phyloP scores from a whole-genome alignment of 2,797 vertebrate genomes.

The Rhinophrynus dorsalis region DNA sequence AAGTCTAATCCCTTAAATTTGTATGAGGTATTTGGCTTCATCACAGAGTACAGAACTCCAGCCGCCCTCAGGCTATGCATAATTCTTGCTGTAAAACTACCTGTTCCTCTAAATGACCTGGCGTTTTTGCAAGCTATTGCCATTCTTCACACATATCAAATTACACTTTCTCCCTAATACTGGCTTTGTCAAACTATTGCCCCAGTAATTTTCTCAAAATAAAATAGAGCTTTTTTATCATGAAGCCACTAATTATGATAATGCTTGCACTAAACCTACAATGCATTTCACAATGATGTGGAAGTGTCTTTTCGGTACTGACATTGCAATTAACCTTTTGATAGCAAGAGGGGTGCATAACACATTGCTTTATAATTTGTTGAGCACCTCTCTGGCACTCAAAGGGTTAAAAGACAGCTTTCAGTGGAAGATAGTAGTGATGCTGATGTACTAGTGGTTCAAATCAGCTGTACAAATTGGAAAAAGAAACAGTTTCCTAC shows the following conservation, averaged over 20 bases:
- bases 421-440: background rate
- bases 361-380: too few relatives aligned
- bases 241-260: too few relatives aligned
- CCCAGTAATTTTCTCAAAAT: too few relatives aligned
- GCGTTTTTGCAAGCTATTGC: background rate
- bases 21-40: background rate
- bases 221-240: too few relatives aligned
- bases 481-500: too few relatives aligned
- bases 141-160: background rate
- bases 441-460: too few relatives aligned
- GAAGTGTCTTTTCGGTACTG: background rate
- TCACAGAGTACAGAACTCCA: background rate
- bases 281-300: background rate
- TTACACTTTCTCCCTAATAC: background rate
- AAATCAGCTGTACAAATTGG: too few relatives aligned
- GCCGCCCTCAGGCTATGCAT: background rate
- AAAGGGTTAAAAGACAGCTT: too few relatives aligned
- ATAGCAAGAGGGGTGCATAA: too few relatives aligned
- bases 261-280: background rate
- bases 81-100: background rate
- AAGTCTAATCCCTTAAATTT: background rate
- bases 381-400: too few relatives aligned
- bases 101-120: background rate
- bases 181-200: too few relatives aligned
- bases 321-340: background rate